phyloP scores from a whole-genome alignment of 64 coral and sea anemone species.

The Pocillopora verrucosa region DNA sequence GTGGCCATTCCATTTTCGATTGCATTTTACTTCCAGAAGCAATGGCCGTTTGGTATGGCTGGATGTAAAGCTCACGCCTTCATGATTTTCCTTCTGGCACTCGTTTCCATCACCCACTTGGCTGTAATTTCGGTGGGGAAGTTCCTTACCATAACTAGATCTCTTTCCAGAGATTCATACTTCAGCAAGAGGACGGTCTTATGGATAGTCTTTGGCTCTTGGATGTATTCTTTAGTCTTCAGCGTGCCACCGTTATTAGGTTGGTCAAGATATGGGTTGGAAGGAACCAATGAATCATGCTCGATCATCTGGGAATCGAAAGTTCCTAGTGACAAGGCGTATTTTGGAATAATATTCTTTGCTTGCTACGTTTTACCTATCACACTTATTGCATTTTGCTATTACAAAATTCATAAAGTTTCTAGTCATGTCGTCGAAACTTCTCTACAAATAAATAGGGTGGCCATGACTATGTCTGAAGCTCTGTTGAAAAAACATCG shows the following conservation, averaged over 20 bases:
- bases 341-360: constrained; percentile 38
- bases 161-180: constrained; percentile 10
- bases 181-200: constrained; percentile 22
- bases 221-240: constrained; percentile 40
- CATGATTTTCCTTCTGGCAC: constrained; percentile 43
- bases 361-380: constrained; percentile 52
- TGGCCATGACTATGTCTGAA: constrained; percentile 7
- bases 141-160: constrained; percentile 52
- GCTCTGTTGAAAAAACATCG: constrained; percentile 28
- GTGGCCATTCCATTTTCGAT: constrained; percentile 51
- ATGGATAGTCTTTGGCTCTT: background rate
- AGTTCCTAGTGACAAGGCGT: constrained; percentile 1
- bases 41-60: constrained; percentile 26
- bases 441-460: background rate
- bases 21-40: background rate
- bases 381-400: constrained; percentile 32
- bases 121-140: constrained; percentile 45
- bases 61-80: constrained; percentile 54
- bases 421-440: constrained; percentile 16
- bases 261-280: constrained; percentile 49
- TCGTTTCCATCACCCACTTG: constrained; percentile 58
- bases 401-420: constrained; percentile 49
- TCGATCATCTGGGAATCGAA: constrained; percentile 39
- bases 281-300: constrained; percentile 47
- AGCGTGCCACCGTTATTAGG: constrained; percentile 32